Evolutionary conservation across 2,888 invertebrate species (phyloP).

Genomic region (Vannuccia rotundouncinata): DNA sequence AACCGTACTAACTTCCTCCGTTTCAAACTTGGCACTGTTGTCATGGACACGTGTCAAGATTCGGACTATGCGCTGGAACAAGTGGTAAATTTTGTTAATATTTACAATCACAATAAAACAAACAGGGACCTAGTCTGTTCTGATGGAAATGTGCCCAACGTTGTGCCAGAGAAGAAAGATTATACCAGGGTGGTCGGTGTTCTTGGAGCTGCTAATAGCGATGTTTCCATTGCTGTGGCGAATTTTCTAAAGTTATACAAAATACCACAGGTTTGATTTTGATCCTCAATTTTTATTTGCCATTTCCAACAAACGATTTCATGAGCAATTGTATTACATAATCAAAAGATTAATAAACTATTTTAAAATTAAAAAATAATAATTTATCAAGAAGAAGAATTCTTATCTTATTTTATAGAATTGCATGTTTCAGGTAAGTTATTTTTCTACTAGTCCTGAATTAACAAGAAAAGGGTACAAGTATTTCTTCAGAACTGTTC

Average conservation of each 20-base stretch:
- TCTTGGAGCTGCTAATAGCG: constrained; percentile 36
- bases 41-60: constrained; percentile 36
- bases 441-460: too few species aligned
- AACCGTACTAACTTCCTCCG: not conserved
- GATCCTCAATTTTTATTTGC: too few species aligned
- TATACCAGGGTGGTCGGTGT: constrained; percentile 34
- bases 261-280: constrained; percentile 36
- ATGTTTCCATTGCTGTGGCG: constrained; percentile 31
- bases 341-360: too few species aligned
- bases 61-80: constrained; percentile 30
- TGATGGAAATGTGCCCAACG: constrained; percentile 19
- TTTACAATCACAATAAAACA: constrained; percentile 12
- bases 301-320: too few species aligned
- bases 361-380: too few species aligned
- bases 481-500: too few species aligned
- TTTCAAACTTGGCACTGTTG: constrained; percentile 24
- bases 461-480: too few species aligned
- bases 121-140: constrained; percentile 10
- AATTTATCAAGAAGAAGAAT: too few species aligned
- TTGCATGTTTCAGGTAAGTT: too few species aligned
- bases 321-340: too few species aligned
- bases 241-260: constrained; percentile 33
- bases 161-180: not conserved
- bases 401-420: too few species aligned
- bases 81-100: constrained; percentile 7